These are phyloP conservation scores for Sarcophaga subvicina DNA, from an alignment of 2,888 invertebrate genomes.

Conservation along the genomic window DNA sequence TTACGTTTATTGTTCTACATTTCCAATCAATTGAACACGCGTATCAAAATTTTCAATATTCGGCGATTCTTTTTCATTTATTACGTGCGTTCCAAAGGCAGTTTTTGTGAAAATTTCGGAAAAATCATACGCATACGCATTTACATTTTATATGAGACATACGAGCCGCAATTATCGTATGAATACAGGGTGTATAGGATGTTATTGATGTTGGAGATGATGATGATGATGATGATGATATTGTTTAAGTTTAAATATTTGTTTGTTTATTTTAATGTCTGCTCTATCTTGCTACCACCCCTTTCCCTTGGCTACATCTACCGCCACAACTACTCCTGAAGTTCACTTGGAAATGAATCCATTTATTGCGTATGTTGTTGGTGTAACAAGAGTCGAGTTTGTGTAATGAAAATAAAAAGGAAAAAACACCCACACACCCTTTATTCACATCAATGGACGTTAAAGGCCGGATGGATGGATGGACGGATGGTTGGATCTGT, in stretches of 20 bases:
- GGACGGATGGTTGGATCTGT: slow-evolving; percentile 28
- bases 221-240: neutral
- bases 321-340: too few relatives aligned
- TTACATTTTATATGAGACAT: neutral
- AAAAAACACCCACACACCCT: slow-evolving; percentile 14
- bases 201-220: too few relatives aligned
- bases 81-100: slow-evolving; percentile 29
- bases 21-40: slow-evolving; percentile 78
- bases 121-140: neutral
- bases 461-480: slow-evolving; percentile 30
- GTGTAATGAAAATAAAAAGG: slow-evolving; percentile 27
- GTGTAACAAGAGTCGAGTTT: neutral
- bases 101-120: slow-evolving; percentile 29
- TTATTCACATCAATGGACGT: neutral
- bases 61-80: slow-evolving; percentile 13
- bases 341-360: neutral
- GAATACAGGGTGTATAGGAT: slow-evolving; percentile 56
- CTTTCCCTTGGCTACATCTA: too few relatives aligned
- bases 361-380: neutral
- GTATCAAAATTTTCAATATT: slow-evolving; percentile 58
- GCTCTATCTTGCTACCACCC: neutral
- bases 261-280: slow-evolving; percentile 67
- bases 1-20: slow-evolving; percentile 64
- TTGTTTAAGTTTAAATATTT: slow-evolving; percentile 5
- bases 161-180: slow-evolving; percentile 66